Percentiles rank a stretch among this genome's conserved stretches.
These are phyloP conservation scores for Pimpla rufipes DNA, from an alignment of 2,888 invertebrate species.

Conservation along the genomic window DNA sequence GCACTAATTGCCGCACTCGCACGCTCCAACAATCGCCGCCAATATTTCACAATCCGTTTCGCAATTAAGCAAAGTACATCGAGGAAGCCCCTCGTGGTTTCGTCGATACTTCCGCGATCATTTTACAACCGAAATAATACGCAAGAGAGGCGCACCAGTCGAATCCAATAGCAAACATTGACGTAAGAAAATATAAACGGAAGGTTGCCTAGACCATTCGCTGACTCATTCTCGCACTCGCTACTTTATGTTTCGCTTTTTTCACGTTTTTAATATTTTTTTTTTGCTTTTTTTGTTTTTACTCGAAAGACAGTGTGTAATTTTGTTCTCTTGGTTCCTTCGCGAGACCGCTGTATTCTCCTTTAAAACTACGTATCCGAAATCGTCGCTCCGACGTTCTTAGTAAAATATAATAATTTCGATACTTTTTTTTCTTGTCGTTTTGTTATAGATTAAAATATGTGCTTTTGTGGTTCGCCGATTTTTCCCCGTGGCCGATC, in stretches of 20 bases:
- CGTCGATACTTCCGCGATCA: slow-evolving; percentile 8
- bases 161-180: slow-evolving; percentile 73
- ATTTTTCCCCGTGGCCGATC: slow-evolving; percentile 45
- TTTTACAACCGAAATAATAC: slow-evolving; percentile 1
- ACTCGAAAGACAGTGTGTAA: slow-evolving; percentile 65
- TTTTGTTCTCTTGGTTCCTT: slow-evolving; percentile 41
- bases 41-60: slow-evolving; percentile 44
- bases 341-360: slow-evolving; percentile 42
- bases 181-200: slow-evolving; percentile 79
- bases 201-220: slow-evolving; percentile 65
- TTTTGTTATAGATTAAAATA: slow-evolving; percentile 70
- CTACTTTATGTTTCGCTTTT: slow-evolving; percentile 22
- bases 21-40: slow-evolving; percentile 33
- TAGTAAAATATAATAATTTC: slow-evolving; percentile 81
- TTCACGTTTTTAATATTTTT: slow-evolving; percentile 25
- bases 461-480: slow-evolving; percentile 55
- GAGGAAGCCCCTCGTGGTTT: slow-evolving; percentile 14
- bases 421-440: slow-evolving; percentile 63
- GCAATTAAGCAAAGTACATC: slow-evolving; percentile 28
- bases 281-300: slow-evolving; percentile 42
- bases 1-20: slow-evolving; percentile 55
- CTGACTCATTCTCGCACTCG: slow-evolving; percentile 47
- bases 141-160: slow-evolving; percentile 52
- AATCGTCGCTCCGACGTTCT: slow-evolving; percentile 62
- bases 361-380: slow-evolving; percentile 66